Evolutionary conservation across 2,113 vertebrate genomes (phyloP).

Genomic region (Oreochromis spilurus): DNA sequence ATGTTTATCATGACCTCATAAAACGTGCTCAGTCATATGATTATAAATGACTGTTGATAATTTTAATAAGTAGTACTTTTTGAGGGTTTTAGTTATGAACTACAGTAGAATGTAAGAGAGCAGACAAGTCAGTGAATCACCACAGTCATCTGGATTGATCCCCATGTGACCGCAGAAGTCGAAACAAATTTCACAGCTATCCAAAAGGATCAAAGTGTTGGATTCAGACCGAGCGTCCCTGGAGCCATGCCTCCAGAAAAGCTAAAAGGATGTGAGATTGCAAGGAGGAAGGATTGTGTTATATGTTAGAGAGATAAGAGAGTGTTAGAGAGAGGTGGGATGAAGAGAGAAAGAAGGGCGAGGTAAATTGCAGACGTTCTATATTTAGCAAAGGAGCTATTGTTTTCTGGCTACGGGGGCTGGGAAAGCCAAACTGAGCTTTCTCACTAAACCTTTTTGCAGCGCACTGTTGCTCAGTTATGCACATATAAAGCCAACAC

Average conservation of each 20-base stretch:
- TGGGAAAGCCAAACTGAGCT: conserved; percentile 8
- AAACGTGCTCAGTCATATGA: neutral
- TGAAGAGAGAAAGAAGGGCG: conserved; percentile 12
- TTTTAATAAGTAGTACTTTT: neutral
- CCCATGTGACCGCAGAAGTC: neutral
- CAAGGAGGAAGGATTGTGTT: neutral
- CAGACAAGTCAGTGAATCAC: neutral
- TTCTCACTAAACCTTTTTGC: conserved; percentile 5
- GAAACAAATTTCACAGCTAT: neutral
- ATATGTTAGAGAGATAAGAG: neutral
- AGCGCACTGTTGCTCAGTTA: neutral
- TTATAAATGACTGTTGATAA: neutral
- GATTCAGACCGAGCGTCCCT: neutral
- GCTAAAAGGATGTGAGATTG: neutral
- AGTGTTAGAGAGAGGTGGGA: neutral
- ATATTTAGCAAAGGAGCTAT: conserved; percentile 61
- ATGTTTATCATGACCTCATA: neutral
- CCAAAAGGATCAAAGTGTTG: neutral
- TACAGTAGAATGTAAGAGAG: neutral
- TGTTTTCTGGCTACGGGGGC: conserved; percentile 39
- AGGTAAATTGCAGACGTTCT: conserved; percentile 46
- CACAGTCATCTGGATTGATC: neutral
- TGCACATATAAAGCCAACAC: neutral
- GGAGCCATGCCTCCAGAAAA: neutral
- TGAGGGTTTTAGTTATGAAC: neutral